These are phyloP conservation scores for Lymantria dispar DNA, from an alignment of 2,888 invertebrate species.

Conservation along the genomic window DNA sequence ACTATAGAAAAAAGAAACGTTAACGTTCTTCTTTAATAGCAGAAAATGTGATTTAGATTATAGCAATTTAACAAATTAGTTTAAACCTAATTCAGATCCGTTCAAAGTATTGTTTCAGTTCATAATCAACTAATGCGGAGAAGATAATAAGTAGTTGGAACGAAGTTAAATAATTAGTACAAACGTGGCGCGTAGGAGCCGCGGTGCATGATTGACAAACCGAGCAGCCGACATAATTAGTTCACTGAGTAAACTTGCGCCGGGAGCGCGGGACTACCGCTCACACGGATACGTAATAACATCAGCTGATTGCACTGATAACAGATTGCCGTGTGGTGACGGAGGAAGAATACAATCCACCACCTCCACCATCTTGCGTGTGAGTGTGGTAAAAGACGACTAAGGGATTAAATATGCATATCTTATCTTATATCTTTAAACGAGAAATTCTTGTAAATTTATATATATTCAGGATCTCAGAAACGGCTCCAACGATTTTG, in stretches of 20 bases:
- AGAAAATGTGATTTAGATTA: neutral
- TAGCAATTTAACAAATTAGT: neutral
- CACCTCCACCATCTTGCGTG: too few relatives aligned
- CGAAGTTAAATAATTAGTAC: conserved; percentile 36
- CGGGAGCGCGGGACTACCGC: conserved; percentile 10
- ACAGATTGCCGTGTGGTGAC: too few relatives aligned
- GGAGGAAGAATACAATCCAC: too few relatives aligned
- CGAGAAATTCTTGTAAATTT: too few relatives aligned
- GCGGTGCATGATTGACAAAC: conserved; percentile 67
- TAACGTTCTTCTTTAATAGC: too few relatives aligned
- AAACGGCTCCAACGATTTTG: too few relatives aligned
- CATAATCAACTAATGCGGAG: conserved; percentile 17
- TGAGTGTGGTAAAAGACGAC: too few relatives aligned
- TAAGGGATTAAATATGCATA: too few relatives aligned
- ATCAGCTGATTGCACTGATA: too few relatives aligned
- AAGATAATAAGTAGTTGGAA: conserved; percentile 30
- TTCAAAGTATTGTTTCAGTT: neutral
- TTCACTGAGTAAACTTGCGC: conserved; percentile 62
- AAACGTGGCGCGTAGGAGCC: conserved; percentile 24
- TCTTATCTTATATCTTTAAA: too few relatives aligned
- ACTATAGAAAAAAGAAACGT: too few relatives aligned
- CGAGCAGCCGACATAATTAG: conserved; percentile 66
- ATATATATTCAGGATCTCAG: too few relatives aligned
- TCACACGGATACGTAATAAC: neutral
- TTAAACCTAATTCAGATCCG: conserved; percentile 1